Base-by-base conservation (phyloP, 2,888 invertebrate genomes). In the Synanthedon tipuliformis region DNA sequence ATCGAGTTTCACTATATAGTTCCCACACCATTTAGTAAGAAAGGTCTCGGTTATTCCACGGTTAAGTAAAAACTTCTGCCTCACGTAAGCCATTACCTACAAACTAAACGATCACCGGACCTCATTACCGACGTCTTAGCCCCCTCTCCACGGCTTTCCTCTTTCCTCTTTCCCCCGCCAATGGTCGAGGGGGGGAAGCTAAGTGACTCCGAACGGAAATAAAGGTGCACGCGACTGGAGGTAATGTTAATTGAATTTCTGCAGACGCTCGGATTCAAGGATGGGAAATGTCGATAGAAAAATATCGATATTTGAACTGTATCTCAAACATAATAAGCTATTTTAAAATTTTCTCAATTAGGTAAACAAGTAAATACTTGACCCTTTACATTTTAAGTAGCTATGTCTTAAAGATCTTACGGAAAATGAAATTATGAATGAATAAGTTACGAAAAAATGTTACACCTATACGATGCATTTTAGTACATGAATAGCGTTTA, bases 181-280 rank as follows among this genome's bases (percentile, higher is more conserved):
- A 54, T 41, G 50, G 55, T 53, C 59, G 59, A 51, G 55, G 63
- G 34, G 61, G 61, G 68, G 62, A 65, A 66, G 68, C 69, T 81
- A 85, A 86, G 86, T 84, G 85, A 85, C 85, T 86, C 85, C 85
- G 76, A 86, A 87, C 85, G 87, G 87, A 87, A 86, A 87, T 87
- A 86, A 84, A 87, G 86, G 87, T 87, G 88, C 88, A 88, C 79
- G 88, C 85, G 86, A 87, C 85, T 88, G 88, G 81, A 88, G 88
- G 87, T 88, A 88, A 88, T 88, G 87, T 88, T 88, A 88, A 88
- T 88, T 88, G 88, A 88, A 88, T 87, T 86, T 87, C 86, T 85
- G 84, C 86, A 85, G 85, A 86, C 86, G 84, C 73, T 71, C 61
- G 67, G 63, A 59, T 55, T 54, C 75, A 81, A 74, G 61, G 78